These are phyloP conservation scores for Thamnophis sirtalis DNA, from an alignment of 2,113 vertebrate genomes.

Conservation along the genomic window DNA sequence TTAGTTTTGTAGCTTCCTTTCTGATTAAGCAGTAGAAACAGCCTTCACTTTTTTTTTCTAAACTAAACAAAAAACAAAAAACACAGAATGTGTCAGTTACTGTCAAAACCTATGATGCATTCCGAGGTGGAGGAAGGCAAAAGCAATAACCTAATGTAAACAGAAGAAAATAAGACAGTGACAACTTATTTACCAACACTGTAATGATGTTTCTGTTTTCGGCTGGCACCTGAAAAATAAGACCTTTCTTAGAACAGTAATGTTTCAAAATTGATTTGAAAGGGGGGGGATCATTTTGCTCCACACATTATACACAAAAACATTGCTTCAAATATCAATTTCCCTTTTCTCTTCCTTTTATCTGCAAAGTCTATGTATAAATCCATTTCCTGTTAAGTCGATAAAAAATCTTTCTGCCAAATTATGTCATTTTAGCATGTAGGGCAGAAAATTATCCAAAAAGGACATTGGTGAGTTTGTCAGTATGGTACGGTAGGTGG, in stretches of 20 bases:
- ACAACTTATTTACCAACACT: conserved; percentile 11
- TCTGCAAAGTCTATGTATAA: not conserved
- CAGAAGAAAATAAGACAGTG: not conserved
- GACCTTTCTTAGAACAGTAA: not conserved
- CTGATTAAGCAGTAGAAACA: conserved; percentile 13
- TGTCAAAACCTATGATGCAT: conserved; percentile 1
- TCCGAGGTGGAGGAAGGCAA: not conserved
- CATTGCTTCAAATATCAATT: conserved; percentile 8
- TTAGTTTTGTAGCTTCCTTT: conserved; percentile 13
- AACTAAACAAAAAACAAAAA: not conserved
- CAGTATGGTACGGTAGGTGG: not conserved
- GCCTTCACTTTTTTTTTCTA: conserved; percentile 9
- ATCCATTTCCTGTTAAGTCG: not conserved
- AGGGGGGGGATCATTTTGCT: not conserved
- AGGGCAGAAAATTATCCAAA: not conserved
- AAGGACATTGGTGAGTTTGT: not conserved
- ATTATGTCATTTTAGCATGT: not conserved
- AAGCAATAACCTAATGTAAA: not conserved
- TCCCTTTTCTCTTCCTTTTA: not conserved
- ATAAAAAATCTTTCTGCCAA: not conserved
- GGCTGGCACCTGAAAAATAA: not conserved
- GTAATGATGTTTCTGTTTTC: not conserved
- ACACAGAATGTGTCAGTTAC: not conserved
- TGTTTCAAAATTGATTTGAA: not conserved
- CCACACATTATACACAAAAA: not conserved